Evolutionary conservation across 2,888 invertebrate genomes (phyloP).

Genomic region (Drosophila meridiana): DNA sequence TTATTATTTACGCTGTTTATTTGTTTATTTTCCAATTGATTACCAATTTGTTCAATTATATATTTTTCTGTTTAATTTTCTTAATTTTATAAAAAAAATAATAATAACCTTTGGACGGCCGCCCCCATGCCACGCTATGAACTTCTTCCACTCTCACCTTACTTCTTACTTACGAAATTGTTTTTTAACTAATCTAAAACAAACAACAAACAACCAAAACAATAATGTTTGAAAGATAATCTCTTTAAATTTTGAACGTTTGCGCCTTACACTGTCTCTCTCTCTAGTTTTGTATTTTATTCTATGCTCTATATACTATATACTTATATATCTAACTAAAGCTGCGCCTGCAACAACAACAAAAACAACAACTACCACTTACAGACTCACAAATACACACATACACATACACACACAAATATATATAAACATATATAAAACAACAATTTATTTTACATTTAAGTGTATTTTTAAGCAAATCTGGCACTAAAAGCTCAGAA

Average conservation of each 20-base stretch:
- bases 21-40: slow-evolving; percentile 50
- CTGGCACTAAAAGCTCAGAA: slow-evolving; percentile 46
- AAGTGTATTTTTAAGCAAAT: slow-evolving; percentile 43
- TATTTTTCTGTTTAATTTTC: slow-evolving; percentile 20
- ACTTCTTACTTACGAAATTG: slow-evolving; percentile 15
- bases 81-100: slow-evolving; percentile 6
- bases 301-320: slow-evolving; percentile 18
- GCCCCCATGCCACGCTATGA: slow-evolving; percentile 16
- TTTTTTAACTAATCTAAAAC: slow-evolving; percentile 3
- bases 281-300: slow-evolving; percentile 38
- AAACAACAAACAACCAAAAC: not conserved
- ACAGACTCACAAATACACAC: slow-evolving; percentile 25
- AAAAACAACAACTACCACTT: slow-evolving; percentile 40
- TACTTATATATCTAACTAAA: slow-evolving; percentile 43
- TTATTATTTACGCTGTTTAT: slow-evolving; percentile 41
- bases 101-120: slow-evolving; percentile 29
- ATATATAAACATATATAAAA: slow-evolving; percentile 26
- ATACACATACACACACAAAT: slow-evolving; percentile 16
- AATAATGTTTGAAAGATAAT: slow-evolving; percentile 1
- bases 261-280: slow-evolving; percentile 18
- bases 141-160: slow-evolving; percentile 14
- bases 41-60: slow-evolving; percentile 47
- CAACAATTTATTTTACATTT: slow-evolving; percentile 21
- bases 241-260: slow-evolving; percentile 36
- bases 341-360: slow-evolving; percentile 67